Evolutionary conservation across 2,113 vertebrate species (phyloP), one percentile per base, ranked within the genome.

Genomic region (Erythrocercus mccallii): DNA sequence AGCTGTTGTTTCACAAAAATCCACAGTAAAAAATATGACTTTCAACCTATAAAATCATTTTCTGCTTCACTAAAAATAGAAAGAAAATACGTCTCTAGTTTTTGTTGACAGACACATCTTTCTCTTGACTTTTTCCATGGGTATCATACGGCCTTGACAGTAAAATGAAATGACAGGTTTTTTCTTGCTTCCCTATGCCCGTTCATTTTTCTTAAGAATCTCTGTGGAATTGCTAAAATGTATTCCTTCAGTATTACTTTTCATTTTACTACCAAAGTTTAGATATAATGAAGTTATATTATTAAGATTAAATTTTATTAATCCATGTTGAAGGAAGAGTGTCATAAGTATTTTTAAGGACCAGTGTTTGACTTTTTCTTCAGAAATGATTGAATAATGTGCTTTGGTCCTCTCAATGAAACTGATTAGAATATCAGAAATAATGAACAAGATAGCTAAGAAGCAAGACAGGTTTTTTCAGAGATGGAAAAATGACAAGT

Each of bases 1-100:
- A 76, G 33, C 12, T 60, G 4, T 50, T 71, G 15, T 40, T 92
- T 88, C 27, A 47, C 31, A 37, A 33, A 93, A 60, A 11, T 8
- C 9, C 0, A 1, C 12, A 31, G 5, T 69, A 27, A 47, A 68
- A 57, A 68, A 62, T 47, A n/a, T 0, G 0, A 47, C 6, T n/a
- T 82, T 56, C 5, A 56, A 62, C 6, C 4, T 74, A 5, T 27
- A 54, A 66, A 86, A 11, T 18, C 0, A 12, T 50, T 80, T 69
- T 65, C 24, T 51, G 23, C 33, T 58, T 84, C 23, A 57, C 6
- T 60, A 20, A 50, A 77, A 74, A 12, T 30, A 62, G 4, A 45
- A 58, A 28, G 17, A 27, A 77, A 70, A 25, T 33, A 4, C 5
- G 66, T 7, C 9, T 33, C 10, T 53, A 2, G 1, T 38, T 44